Evolutionary conservation across 2,797 vertebrate species (phyloP).

Genomic region (Zenarchopterus dispar): DNA sequence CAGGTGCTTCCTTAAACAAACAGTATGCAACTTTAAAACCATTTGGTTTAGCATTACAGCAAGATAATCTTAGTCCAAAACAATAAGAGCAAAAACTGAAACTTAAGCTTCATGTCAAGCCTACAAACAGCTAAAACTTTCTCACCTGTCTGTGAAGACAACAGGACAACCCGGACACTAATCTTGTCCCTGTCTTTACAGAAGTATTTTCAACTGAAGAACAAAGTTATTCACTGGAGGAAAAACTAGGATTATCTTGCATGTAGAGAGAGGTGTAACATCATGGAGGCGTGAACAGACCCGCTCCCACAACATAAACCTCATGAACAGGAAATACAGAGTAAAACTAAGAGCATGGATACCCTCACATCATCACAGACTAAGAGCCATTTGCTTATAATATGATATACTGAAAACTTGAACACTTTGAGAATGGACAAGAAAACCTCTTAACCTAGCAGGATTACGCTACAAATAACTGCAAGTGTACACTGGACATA

Average conservation of each 20-base stretch:
- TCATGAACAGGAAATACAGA: background rate
- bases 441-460: background rate
- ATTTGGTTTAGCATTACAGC: no score
- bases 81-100: no score
- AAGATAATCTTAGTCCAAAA: no score
- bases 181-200: accelerated
- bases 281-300: no score
- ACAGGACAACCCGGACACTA: no score
- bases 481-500: background rate
- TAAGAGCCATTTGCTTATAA: background rate
- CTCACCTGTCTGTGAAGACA: no score
- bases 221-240: background rate
- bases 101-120: no score
- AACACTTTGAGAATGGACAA: background rate
- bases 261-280: no score
- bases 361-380: background rate
- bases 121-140: no score
- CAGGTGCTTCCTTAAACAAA: no score
- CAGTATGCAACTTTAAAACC: no score
- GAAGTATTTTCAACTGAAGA: background rate
- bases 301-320: no score
- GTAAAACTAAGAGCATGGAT: background rate
- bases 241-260: background rate
- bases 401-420: background rate
- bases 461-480: background rate